Evolutionary conservation across 1,140 invertebrate species (phyloP).

Genomic region (Aleiodes sp.): DNA sequence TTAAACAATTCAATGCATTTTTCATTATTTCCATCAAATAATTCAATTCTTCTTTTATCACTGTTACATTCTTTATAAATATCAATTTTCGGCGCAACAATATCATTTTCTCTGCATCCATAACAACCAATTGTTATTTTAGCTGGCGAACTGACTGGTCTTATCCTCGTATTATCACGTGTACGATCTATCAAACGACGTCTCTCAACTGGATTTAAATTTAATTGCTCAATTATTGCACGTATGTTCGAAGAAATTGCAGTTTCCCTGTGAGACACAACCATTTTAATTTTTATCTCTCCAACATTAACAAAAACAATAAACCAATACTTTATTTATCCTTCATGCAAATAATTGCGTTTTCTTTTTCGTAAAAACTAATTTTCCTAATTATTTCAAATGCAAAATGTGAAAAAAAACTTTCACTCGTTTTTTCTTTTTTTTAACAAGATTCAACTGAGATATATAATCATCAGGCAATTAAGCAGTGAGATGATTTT

Average conservation of each 20-base stretch:
- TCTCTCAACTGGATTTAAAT: constrained; percentile 57
- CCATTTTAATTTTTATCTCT: constrained; percentile 49
- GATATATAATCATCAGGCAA: background rate
- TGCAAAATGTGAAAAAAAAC: background rate
- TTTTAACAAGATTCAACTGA: background rate
- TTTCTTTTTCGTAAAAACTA: background rate
- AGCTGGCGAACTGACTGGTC: constrained; percentile 37
- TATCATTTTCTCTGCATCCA: constrained; percentile 44
- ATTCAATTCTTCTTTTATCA: background rate
- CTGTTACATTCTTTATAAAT: background rate
- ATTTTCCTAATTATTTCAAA: background rate
- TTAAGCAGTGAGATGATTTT: constrained; percentile 27
- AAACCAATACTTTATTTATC: background rate
- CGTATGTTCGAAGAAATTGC: constrained; percentile 62
- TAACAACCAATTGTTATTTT: constrained; percentile 63
- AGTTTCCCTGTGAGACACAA: constrained; percentile 58
- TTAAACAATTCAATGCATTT: too few relatives aligned
- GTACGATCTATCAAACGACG: constrained; percentile 50
- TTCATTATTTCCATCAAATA: background rate
- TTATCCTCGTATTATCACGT: constrained; percentile 35
- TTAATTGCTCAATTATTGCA: constrained; percentile 63
- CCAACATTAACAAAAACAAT: background rate
- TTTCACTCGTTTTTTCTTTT: constrained; percentile 19
- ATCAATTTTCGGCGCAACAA: background rate
- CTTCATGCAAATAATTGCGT: background rate